Conservation (phyloP, 2,113 vertebrate genomes). For the Aramus guarauna region DNA sequence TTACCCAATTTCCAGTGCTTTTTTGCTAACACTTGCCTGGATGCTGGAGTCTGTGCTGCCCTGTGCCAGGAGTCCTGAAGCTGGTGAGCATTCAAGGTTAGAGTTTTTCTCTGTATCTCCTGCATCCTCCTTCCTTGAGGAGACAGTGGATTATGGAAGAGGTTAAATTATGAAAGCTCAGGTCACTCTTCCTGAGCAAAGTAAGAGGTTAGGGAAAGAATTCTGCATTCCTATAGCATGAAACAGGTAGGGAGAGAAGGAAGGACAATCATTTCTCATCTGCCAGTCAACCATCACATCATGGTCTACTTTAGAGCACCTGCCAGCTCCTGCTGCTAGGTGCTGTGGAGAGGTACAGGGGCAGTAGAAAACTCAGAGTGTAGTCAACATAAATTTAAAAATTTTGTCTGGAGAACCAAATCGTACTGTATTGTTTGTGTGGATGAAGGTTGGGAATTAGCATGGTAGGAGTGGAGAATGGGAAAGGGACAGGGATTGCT, state of each 20-base stretch:
- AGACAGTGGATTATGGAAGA: neutral
- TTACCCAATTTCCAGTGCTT: neutral
- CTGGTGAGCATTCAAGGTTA: neutral
- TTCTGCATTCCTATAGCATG: neutral
- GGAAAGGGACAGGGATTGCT: neutral
- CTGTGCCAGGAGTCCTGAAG: neutral
- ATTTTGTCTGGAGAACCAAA: neutral
- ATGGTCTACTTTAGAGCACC: neutral
- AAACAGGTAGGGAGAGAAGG: neutral
- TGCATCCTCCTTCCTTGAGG: neutral
- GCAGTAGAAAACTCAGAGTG: neutral
- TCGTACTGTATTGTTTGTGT: neutral
- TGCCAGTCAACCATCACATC: neutral
- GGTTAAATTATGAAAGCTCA: neutral
- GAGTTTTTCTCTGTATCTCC: neutral
- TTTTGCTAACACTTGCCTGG: neutral
- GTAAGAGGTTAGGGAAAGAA: neutral
- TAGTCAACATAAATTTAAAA: neutral
- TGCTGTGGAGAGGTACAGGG: neutral
- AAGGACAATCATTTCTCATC: neutral
- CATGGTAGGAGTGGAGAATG: neutral
- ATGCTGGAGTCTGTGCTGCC: neutral
- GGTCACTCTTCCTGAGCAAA: neutral
- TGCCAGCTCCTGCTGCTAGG: neutral
- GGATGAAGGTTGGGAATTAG: neutral